Evolutionary conservation across 2,797 vertebrate species (phyloP).

Genomic region (Erpetoichthys calabaricus): DNA sequence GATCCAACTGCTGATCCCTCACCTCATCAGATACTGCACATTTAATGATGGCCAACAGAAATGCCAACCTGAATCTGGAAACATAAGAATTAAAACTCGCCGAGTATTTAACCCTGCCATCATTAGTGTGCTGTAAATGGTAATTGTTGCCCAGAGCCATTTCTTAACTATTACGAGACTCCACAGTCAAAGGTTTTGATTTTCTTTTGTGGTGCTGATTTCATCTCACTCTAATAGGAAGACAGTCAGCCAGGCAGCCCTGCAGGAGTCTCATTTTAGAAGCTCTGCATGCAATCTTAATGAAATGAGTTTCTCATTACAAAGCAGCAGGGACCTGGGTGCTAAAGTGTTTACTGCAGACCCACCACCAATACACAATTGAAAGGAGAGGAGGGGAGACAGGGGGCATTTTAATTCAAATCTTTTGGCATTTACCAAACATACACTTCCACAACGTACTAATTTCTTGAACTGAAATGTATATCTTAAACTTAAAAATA

Average conservation of each 20-base stretch:
- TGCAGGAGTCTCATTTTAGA: background rate
- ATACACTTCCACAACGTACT: too few relatives aligned
- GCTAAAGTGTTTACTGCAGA: background rate
- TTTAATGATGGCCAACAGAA: too few relatives aligned
- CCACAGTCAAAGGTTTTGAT: background rate
- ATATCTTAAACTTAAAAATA: too few relatives aligned
- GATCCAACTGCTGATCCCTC: background rate
- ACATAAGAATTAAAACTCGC: background rate
- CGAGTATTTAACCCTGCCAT: background rate
- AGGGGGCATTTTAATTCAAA: too few relatives aligned
- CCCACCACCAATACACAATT: constrained; percentile 18
- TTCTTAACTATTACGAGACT: background rate
- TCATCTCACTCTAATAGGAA: background rate
- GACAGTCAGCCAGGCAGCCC: background rate
- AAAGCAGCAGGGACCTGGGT: constrained; percentile 2
- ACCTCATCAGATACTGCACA: too few relatives aligned
- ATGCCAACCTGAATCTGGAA: background rate
- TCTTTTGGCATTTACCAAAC: too few relatives aligned
- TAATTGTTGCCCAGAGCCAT: background rate
- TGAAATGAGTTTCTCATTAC: background rate
- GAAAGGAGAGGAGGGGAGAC: constrained; percentile 13
- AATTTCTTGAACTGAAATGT: too few relatives aligned
- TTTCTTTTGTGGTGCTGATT: background rate
- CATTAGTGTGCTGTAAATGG: background rate
- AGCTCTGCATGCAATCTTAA: background rate